A percentile compares a stretch with the other conserved stretches of the same genome.
Evolutionary conservation across 2,113 vertebrate species (phyloP).

Genomic region (Melanotaenia duboulayi): DNA sequence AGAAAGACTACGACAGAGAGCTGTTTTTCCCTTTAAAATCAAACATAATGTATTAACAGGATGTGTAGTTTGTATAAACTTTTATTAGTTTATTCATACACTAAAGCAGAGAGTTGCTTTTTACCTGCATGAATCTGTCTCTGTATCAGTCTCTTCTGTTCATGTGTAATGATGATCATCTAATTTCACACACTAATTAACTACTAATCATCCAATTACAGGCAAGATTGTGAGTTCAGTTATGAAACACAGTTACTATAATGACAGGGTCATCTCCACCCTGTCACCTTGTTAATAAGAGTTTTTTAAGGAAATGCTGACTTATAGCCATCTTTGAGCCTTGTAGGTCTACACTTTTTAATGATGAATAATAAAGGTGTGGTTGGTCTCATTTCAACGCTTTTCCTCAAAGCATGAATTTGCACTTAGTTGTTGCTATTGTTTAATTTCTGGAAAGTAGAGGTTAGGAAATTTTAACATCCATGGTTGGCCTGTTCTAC

Average conservation of each 20-base stretch:
- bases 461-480: neutral
- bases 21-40: neutral
- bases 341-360: neutral
- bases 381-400: neutral
- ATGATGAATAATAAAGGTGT: neutral
- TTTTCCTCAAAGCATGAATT: neutral
- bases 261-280: neutral
- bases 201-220: neutral
- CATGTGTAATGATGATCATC: neutral
- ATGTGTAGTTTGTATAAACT: neutral
- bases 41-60: slow-evolving; percentile 6
- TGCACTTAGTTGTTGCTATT: neutral
- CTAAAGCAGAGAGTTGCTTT: neutral
- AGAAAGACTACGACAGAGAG: slow-evolving; percentile 10
- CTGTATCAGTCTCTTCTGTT: too few species aligned
- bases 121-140: neutral
- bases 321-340: neutral
- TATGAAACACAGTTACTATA: neutral
- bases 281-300: neutral
- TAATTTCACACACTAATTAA: neutral
- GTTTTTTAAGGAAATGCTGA: neutral
- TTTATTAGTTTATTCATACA: neutral
- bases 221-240: neutral
- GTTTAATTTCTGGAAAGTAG: neutral
- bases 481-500: neutral